Evolutionary conservation across 2,797 vertebrate genomes (phyloP), one percentile per base, ranked within the genome.

Genomic region (Spinus pinus): DNA sequence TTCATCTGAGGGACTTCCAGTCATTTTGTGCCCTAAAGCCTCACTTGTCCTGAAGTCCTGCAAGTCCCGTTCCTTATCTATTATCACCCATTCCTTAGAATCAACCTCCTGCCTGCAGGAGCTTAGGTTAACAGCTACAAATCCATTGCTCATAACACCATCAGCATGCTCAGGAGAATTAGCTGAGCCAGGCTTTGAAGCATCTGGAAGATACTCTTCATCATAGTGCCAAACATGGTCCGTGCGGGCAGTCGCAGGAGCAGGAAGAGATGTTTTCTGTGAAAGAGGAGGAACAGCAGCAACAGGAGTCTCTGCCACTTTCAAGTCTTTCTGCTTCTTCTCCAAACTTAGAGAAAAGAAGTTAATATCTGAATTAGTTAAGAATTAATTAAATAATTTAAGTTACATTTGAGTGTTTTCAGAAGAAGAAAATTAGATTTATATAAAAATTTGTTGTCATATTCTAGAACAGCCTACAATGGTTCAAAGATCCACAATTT

Each of bases 11-110:
- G 99, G 99, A 94, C 98, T 99, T 95, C 98, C 98, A 89, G 98
- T 98, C 24, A 81, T 97, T 97, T 98, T 99, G 93, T 98, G 98
- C 61, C 98, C 98, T 94, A 98, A 97, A 61, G 95, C 93, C 66
- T 98, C 98, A 94, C 98, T 98, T 96, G 97, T 97, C 93, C 97
- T 98, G 95, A 98, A 98, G 96, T 98, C 98, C 74, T 97, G 97
- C 85, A 98, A 97, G 86, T 98, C 99, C 53, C 98, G 98, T 88
- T 99, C 98, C 70, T 98, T 98, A 95, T 99, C 99, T 96, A 99
- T 98, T 97, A 99, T 98, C 71, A 99, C 99, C 99, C 99, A 99
- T 93, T 99, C 99, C 89, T 98, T 98, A 61, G 98, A 99, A 98
- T 99, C 99, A 91, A 98, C 93, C 31, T 99, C 99, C 93, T 99